Conservation (phyloP, 2,888 invertebrate species). For the Lasioglossum oenotherae region DNA sequence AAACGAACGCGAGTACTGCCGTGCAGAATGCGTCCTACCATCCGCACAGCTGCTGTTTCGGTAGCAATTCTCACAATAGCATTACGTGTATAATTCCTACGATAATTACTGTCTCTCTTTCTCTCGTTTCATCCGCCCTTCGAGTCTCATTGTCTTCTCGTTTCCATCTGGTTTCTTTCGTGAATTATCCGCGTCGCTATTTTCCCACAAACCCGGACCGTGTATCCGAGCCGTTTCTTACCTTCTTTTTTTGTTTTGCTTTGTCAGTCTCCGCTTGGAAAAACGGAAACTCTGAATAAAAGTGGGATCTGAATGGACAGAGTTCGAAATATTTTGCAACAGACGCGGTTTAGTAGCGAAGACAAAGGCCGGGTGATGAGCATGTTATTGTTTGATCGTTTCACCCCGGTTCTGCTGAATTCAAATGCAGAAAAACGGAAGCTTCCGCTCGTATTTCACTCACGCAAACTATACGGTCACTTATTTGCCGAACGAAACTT, state of each 20-base stretch:
- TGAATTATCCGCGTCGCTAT: constrained; percentile 22
- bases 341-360: neutral
- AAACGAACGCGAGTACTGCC: constrained; percentile 25
- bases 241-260: neutral
- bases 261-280: neutral
- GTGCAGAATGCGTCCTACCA: constrained; percentile 59
- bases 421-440: neutral
- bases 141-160: constrained; percentile 26
- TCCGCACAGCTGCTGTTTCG: constrained; percentile 66
- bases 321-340: neutral
- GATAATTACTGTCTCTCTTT: constrained; percentile 62
- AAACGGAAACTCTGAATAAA: neutral
- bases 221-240: neutral
- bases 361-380: neutral
- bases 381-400: neutral
- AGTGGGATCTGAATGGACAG: neutral
- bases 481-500: neutral
- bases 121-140: constrained; percentile 11
- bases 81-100: constrained; percentile 65
- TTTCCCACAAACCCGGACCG: constrained; percentile 32
- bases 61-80: constrained; percentile 69
- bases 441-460: neutral
- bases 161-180: constrained; percentile 45
- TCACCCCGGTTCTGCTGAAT: neutral
- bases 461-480: neutral